phyloP scores from a whole-genome alignment of 2,797 vertebrate genomes.

The Pangasius krempfi region DNA sequence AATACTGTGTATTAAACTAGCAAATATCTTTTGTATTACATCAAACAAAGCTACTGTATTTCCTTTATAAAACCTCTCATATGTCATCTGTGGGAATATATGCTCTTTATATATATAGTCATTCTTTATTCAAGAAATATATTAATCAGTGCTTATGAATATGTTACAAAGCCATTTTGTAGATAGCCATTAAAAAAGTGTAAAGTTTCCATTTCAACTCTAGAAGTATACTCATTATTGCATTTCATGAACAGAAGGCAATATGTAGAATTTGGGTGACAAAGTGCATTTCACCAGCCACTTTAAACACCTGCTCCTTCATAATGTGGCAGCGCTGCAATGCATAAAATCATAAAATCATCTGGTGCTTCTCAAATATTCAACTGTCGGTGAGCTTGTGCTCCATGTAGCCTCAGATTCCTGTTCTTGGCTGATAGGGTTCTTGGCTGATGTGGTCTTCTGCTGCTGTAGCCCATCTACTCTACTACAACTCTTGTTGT shows the following conservation, averaged over 20 bases:
- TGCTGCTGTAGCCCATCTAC: background rate
- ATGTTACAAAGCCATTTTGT: background rate
- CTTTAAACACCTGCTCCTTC: background rate
- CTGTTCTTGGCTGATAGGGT: background rate
- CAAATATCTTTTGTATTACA: background rate
- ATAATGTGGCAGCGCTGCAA: too few relatives aligned
- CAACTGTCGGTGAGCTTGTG: background rate
- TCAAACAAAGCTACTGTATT: background rate
- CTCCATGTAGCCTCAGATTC: background rate
- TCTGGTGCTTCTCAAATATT: background rate
- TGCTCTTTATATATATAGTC: background rate
- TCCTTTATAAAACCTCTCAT: background rate
- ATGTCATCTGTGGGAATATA: background rate
- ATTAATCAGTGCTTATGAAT: background rate
- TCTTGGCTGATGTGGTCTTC: background rate
- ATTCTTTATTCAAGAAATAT: background rate
- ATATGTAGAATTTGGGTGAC: background rate
- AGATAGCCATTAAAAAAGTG: background rate
- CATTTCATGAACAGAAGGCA: background rate
- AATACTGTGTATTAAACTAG: background rate
- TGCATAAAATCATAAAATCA: background rate
- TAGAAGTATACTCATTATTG: background rate
- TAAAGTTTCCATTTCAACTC: background rate
- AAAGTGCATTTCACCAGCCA: background rate
- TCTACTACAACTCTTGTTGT: too few relatives aligned